Evolutionary conservation across 2,113 vertebrate genomes (phyloP).

Genomic region (Gymnobelideus leadbeateri): DNA sequence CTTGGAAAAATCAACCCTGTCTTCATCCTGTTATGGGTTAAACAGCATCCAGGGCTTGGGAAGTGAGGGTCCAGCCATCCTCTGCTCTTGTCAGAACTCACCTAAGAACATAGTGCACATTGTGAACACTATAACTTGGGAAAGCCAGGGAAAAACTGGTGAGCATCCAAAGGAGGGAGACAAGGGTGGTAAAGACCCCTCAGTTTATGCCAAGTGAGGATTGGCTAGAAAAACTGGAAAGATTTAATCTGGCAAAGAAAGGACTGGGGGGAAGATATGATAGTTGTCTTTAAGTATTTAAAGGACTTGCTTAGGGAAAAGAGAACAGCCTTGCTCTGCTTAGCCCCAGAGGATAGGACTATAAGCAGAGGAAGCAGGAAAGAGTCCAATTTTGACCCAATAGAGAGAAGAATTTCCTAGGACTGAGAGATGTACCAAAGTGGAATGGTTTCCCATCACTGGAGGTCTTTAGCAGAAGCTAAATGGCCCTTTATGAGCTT

Average conservation of each 20-base stretch:
- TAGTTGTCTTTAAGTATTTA: not conserved
- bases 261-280: not conserved
- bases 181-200: not conserved
- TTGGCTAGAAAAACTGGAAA: not conserved
- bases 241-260: not conserved
- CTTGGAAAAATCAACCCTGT: not conserved
- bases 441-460: not conserved
- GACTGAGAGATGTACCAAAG: not conserved
- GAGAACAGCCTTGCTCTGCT: not conserved
- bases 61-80: not conserved
- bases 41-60: not conserved
- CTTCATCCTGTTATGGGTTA: not conserved
- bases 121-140: not conserved
- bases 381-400: not conserved
- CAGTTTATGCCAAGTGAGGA: not conserved
- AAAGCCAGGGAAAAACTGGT: not conserved
- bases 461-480: not conserved
- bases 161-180: not conserved
- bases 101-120: not conserved
- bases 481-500: not conserved
- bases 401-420: not conserved
- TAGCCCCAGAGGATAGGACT: not conserved
- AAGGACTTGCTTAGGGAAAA: not conserved
- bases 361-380: not conserved
- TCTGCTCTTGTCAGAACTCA: not conserved